Evolutionary conservation across 2,797 vertebrate species (phyloP).

Genomic region (Furcifer pardalis): DNA sequence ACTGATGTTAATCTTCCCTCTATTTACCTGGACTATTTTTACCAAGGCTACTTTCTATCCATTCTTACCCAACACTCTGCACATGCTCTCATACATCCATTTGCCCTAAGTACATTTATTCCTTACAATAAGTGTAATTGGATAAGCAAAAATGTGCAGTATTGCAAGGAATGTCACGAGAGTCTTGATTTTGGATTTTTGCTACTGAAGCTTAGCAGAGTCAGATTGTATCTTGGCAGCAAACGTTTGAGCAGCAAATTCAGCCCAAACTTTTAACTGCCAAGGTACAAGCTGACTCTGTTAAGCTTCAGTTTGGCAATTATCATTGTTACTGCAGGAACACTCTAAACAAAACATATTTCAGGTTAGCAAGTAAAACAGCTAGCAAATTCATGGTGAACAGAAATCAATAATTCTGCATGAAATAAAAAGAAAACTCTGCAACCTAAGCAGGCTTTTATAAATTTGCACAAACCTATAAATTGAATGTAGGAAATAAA

Average conservation of each 20-base stretch:
- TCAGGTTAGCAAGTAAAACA: background rate
- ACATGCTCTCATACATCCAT: too few relatives aligned
- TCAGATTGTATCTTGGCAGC: too few relatives aligned
- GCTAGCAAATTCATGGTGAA: background rate
- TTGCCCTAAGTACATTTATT: too few relatives aligned
- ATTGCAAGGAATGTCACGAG: background rate
- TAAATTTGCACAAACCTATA: background rate
- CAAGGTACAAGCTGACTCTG: background rate
- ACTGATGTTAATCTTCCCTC: too few relatives aligned
- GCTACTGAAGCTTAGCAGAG: too few relatives aligned
- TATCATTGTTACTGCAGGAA: background rate
- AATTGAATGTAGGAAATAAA: background rate
- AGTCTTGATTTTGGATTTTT: constrained; percentile 7
- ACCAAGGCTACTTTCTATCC: too few relatives aligned
- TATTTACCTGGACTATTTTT: too few relatives aligned
- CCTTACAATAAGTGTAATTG: background rate
- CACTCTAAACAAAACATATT: background rate
- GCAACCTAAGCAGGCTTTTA: background rate
- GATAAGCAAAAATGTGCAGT: background rate
- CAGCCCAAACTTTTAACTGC: background rate
- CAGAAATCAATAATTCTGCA: background rate
- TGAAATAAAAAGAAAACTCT: background rate
- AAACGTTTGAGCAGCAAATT: constrained; percentile 22
- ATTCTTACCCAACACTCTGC: too few relatives aligned
- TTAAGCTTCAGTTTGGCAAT: background rate